Conservation (phyloP, 2,797 vertebrate species). For the Synanceia verrucosa region DNA sequence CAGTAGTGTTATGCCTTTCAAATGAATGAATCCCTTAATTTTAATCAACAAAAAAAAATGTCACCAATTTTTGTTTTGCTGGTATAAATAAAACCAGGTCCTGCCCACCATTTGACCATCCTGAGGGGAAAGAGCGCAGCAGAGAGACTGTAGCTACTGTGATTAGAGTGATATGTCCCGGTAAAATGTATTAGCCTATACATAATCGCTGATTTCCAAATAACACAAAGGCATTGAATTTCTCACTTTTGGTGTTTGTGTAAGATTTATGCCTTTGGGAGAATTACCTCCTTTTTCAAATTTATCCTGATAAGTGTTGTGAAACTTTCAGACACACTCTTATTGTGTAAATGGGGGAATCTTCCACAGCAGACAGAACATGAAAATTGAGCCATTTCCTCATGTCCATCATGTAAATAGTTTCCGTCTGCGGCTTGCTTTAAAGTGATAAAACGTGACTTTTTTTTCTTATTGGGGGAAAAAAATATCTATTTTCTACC, state of each 20-base stretch:
- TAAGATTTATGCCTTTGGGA: slow-evolving; percentile 23
- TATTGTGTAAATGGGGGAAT: slow-evolving; percentile 6
- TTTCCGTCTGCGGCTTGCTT: slow-evolving; percentile 1
- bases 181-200: neutral
- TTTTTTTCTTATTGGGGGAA: slow-evolving; percentile 7
- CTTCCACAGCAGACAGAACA: slow-evolving; percentile 1
- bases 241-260: slow-evolving; percentile 11
- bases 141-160: slow-evolving; percentile 5
- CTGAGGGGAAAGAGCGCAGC: neutral
- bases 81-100: neutral
- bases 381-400: slow-evolving; percentile 21
- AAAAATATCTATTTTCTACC: neutral
- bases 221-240: neutral
- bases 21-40: neutral
- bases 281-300: neutral
- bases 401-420: neutral
- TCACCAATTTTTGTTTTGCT: neutral
- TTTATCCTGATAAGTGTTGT: slow-evolving; percentile 11
- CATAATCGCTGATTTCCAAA: slow-evolving; percentile 1
- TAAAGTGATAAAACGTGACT: slow-evolving; percentile 22
- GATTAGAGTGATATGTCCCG: neutral
- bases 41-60: neutral
- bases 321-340: slow-evolving; percentile 29
- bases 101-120: slow-evolving; percentile 14
- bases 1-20: neutral